Base-by-base conservation (phyloP, 2,797 vertebrate genomes). In the Coccyzus lansbergi region DNA sequence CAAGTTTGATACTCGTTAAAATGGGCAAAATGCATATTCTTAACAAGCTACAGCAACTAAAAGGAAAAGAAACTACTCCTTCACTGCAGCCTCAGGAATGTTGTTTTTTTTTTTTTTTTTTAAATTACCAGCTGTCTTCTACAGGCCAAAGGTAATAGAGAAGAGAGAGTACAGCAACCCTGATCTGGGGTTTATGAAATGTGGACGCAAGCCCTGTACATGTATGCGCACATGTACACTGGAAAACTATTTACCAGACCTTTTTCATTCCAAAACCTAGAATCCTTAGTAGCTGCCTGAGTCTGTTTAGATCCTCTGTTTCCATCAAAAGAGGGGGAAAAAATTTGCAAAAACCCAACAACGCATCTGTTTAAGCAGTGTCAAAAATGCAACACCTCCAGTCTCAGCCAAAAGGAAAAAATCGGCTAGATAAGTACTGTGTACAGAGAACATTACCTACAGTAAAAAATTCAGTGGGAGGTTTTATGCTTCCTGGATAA, bases 341-440 rank as follows among this genome's bases (percentile, higher is more conserved):
- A 31, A 36, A 40, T 46, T 29, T 3, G 65, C 56, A 60, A 85
- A 93, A 77, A 1, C 51, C 31, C 85, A 86, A 75, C 46, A 85
- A 71, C 48, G 31, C 80, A 26, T 86, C 38, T 75, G 49, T 83
- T 91, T 96, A 83, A 95, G 81, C 42, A 65, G 69, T 65, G 49
- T 76, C 62, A 91, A 65, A 88, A 95, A 94, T 56, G 53, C 88
- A 75, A 94, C 53, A 69, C 70, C 85, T 95, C 89, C 92, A 84
- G 96, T 96, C 96, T 97, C 94, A 95, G 92, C 94, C 95, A 96
- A 94, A 96, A 89, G 70, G 90, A 76, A 78, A 92, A 83, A 52
- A 65, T 20, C 87, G n/a, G 56, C 56, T 83, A 31, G 71, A 36
- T 83, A 36, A 56, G 38, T 38, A 63, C 29, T 67, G 86, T 56